A percentile compares a stretch with the other conserved stretches of the same genome.
These are phyloP conservation scores for Cancer borealis DNA, from an alignment of 2,888 invertebrate genomes.

Conservation along the genomic window DNA sequence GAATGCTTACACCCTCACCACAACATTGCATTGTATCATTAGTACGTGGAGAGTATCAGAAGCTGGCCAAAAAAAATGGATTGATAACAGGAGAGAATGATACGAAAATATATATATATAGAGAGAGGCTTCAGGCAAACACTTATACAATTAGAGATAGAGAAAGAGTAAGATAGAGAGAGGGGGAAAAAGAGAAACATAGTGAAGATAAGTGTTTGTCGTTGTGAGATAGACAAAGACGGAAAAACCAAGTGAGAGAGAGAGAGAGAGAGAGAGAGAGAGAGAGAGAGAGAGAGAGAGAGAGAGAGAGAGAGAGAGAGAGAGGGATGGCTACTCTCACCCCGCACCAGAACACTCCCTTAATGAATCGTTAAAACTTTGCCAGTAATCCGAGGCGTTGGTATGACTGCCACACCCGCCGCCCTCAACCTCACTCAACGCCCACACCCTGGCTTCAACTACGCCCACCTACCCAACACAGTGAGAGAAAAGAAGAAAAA, in stretches of 20 bases:
- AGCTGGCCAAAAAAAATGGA: no score
- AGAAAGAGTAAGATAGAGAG: background rate
- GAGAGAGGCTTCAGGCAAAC: no score
- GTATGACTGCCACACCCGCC: constrained; percentile 44
- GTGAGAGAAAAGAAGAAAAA: no score
- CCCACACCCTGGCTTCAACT: background rate
- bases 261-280: background rate
- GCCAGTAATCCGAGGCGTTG: constrained; percentile 28
- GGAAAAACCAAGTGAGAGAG: no score
- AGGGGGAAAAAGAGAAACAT: background rate
- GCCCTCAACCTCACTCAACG: background rate
- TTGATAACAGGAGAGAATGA: no score
- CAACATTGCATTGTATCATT: no score
- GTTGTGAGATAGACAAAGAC: no score
- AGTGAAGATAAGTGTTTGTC: background rate
- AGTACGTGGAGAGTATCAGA: no score
- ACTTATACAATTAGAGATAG: background rate
- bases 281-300: background rate
- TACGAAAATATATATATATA: no score
- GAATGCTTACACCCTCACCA: no score
- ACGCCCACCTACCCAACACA: background rate
- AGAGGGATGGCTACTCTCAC: constrained; percentile 46
- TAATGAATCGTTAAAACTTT: constrained; percentile 47
- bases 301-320: background rate
- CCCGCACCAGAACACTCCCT: constrained; percentile 47